These are phyloP conservation scores for Rotaria magnacalcarata DNA, from an alignment of 2,888 invertebrate species.

Conservation along the genomic window DNA sequence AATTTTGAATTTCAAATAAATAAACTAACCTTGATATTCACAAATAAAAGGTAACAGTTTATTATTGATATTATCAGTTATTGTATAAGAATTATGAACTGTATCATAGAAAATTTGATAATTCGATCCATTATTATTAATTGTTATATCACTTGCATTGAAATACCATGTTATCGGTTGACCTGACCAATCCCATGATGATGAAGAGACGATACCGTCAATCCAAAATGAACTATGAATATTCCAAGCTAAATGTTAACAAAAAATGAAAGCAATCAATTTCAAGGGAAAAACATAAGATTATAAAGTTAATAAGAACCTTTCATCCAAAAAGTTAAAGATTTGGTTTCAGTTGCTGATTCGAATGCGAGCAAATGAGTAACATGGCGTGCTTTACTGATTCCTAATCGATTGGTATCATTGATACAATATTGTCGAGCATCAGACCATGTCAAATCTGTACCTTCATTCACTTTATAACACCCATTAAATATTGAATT, in stretches of 20 bases:
- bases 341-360: slow-evolving; percentile 37
- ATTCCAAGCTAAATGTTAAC: neutral
- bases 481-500: slow-evolving; percentile 43
- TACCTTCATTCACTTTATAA: slow-evolving; percentile 23
- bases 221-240: slow-evolving; percentile 35
- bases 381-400: neutral
- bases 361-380: slow-evolving; percentile 42
- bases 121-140: neutral
- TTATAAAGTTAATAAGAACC: neutral
- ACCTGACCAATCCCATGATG: slow-evolving; percentile 38
- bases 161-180: slow-evolving; percentile 29
- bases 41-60: slow-evolving; percentile 36
- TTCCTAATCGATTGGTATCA: neutral
- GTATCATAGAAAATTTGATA: slow-evolving; percentile 18
- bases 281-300: neutral
- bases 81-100: slow-evolving; percentile 10
- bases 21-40: slow-evolving; percentile 41
- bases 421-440: slow-evolving; percentile 33
- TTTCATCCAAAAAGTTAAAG: slow-evolving; percentile 43
- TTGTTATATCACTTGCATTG: slow-evolving; percentile 28
- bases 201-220: neutral
- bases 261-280: neutral
- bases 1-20: neutral
- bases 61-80: slow-evolving; percentile 29
- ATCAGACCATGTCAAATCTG: neutral